A percentile compares a stretch with the other conserved stretches of the same genome.
phyloP scores from a whole-genome alignment of 2,113 vertebrate species.

The Indicator maculatus region DNA sequence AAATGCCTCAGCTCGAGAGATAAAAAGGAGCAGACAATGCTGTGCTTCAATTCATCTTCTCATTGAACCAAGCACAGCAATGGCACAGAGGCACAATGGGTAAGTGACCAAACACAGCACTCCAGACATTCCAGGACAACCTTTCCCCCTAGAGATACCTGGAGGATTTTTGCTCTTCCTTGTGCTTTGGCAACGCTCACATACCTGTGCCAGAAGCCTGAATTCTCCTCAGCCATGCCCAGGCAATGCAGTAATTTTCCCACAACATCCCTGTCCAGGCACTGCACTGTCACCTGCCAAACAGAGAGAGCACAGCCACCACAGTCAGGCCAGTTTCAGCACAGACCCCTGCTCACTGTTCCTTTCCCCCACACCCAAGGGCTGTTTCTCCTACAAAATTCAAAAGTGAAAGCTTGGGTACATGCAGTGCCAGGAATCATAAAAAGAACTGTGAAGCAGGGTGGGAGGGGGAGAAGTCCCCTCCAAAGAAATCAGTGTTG shows the following conservation, averaged over 20 bases:
- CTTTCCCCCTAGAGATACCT: not conserved
- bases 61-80: not conserved
- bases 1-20: not conserved
- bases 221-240: not conserved
- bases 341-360: not conserved
- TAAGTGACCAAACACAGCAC: not conserved
- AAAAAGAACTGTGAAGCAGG: too few species aligned
- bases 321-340: not conserved
- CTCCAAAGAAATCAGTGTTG: not conserved
- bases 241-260: not conserved
- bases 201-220: not conserved
- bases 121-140: not conserved
- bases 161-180: not conserved
- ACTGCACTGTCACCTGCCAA: not conserved
- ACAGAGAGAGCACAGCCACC: not conserved
- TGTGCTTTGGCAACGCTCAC: not conserved
- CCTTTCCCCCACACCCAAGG: not conserved
- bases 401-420: not conserved
- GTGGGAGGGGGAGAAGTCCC: too few species aligned
- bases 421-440: not conserved
- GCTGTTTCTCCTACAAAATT: not conserved
- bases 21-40: not conserved
- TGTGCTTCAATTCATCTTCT: not conserved
- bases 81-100: not conserved
- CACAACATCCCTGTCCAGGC: not conserved